Percentiles rank a stretch among this genome's conserved stretches.
Conservation (phyloP, 2,113 vertebrate genomes). For the Ancistrus triradiatus region DNA sequence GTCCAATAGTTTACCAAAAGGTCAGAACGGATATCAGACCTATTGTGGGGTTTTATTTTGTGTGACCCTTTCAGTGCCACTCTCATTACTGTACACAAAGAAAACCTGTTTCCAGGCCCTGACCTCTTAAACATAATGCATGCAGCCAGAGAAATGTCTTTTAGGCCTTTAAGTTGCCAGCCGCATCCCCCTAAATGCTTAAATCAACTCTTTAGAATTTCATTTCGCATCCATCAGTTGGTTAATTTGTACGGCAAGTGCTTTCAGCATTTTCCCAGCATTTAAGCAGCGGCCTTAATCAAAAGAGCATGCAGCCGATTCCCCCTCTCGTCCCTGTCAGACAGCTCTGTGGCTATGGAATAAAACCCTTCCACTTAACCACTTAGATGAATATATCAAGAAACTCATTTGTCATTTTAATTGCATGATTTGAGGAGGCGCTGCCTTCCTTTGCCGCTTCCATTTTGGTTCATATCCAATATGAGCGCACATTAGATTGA, state of each 20-base stretch:
- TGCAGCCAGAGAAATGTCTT: constrained; percentile 65
- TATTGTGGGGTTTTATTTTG: constrained; percentile 35
- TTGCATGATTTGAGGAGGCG: constrained; percentile 96
- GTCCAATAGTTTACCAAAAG: constrained; percentile 9
- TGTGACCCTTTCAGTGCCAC: constrained; percentile 44
- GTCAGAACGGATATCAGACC: constrained; percentile 37
- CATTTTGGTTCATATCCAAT: constrained; percentile 94
- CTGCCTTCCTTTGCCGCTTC: constrained; percentile 95
- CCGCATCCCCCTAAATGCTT: constrained; percentile 69
- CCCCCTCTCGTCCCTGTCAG: constrained; percentile 78
- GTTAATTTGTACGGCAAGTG: constrained; percentile 75
- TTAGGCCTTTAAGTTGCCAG: constrained; percentile 67
- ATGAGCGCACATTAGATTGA: constrained; percentile 96
- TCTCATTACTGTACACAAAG: constrained; percentile 50
- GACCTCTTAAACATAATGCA: constrained; percentile 64
- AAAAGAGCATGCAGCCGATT: constrained; percentile 72
- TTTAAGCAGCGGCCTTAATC: constrained; percentile 73
- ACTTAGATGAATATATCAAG: constrained; percentile 99
- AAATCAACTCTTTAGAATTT: constrained; percentile 75
- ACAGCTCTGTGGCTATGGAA: constrained; percentile 80
- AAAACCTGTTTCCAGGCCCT: constrained; percentile 53
- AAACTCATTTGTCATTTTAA: constrained; percentile 99
- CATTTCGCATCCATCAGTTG: constrained; percentile 72
- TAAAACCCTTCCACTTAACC: constrained; percentile 99
- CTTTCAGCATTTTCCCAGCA: constrained; percentile 72